Base-by-base conservation (phyloP, 2,797 vertebrate genomes). In the Schizopygopsis malacanthus region DNA sequence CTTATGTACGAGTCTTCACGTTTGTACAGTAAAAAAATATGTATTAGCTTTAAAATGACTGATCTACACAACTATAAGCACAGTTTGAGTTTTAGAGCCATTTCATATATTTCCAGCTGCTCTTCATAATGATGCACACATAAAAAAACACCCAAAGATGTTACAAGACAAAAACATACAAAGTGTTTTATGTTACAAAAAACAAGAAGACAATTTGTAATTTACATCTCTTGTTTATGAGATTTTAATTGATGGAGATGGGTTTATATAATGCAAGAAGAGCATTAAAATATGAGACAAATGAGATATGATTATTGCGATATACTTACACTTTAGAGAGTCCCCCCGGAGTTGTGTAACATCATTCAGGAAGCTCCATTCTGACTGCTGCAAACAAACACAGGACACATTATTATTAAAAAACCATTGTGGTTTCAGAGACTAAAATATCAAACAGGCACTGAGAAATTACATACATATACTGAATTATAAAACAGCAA, bases 351-450 rank as follows among this genome's bases (percentile, higher is more conserved):
- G 56, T 83, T 67, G 28, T 52, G 61, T 50, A 67, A 9, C 59
- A 54, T 77, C 15, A 20, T 67, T 52, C 28, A 41, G 9, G 28
- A 77, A 54, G 43, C 11, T 0, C 9, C 28, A 20, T 67, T 54
- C 59, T 61, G 52, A 61, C 69, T 59, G 22, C 81, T 83, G 82
- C 45, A 43, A 56, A 4, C 22, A 67, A 71, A 82, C n/a, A 82
- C 15, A 71, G 15, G 56, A 1, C 4, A 67, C 20, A 39, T 67
- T 52, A 77, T 77, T 41, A 52, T 54, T 52, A 13, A 52, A 63
- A 75, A 4, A 16, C 4, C 4, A 15, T 47, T 83, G 25, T 45
- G 10, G 22, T 61, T 83, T 20, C 10, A 6, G 22, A 78, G 20
- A 16, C 20, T n/a, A n/a, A 59, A 39, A 59, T 76, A 37, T 56